Evolutionary conservation across 2,113 vertebrate genomes (phyloP), one percentile per base, ranked within the genome.

Genomic region (Oplegnathus fasciatus): DNA sequence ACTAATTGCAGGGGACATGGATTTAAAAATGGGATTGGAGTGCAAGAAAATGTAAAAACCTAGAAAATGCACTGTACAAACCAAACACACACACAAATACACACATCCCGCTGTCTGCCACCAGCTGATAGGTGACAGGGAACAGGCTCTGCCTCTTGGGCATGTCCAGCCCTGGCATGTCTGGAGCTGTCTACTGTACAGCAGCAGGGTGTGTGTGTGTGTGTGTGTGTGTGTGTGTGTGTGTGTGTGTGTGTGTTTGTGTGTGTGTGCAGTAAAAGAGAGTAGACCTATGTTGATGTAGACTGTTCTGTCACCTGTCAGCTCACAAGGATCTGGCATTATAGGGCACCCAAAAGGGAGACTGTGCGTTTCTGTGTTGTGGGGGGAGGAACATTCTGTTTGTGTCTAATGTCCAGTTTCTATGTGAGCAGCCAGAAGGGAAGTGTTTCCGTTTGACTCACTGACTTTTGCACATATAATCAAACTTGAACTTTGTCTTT

Each of bases 111-210:
- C 70, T 10, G 85, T 79, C 76, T 89, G 87, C 80, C 88, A 93
- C 90, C 92, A 91, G 83, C 89, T 93, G 91, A 93, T 92, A 89
- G 80, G 84, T 90, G 89, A 93, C 91, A 89, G 87, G 55, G 69
- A 91, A 55, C 83, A 81, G 85, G 65, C 92, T 92, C 60, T 89
- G 90, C 91, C 93, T 91, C 89, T 88, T 90, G 92, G 92, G 92
- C 90, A 93, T 86, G 66, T 88, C 86, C 82, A 72, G 79, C 55
- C 58, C 32, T 57, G 44, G 86, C 74, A 90, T 87, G 85, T 85
- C 91, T 80, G 30, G 73, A 83, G 62, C 83, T 89, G 88, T 89
- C 88, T 82, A 75, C 78, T 48, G 34, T 70, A 83, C 55, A 88
- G 54, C 52, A 86, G 83, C 64, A 65, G 83, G 74, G 61, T 65